phyloP scores from a whole-genome alignment of 2,113 vertebrate genomes.

The Clupea harengus region DNA sequence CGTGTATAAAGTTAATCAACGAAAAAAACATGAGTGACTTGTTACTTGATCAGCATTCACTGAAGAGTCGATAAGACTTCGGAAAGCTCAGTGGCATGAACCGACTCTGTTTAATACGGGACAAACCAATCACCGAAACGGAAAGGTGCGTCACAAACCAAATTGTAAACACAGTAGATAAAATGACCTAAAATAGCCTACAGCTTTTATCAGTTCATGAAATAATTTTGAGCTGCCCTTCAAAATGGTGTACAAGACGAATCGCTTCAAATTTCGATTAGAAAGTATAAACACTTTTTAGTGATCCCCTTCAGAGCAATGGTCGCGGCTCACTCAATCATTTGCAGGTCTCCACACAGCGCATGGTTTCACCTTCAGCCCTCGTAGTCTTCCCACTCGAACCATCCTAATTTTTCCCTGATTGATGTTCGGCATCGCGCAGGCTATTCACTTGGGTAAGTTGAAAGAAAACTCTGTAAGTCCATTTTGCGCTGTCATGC shows the following conservation, averaged over 20 bases:
- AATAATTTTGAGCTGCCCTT: background rate
- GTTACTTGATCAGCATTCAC: background rate
- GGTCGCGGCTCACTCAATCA: slow-evolving; percentile 77
- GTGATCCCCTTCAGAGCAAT: slow-evolving; percentile 51
- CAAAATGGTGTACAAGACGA: background rate
- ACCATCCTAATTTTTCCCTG: slow-evolving; percentile 50
- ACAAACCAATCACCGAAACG: background rate
- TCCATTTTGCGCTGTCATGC: slow-evolving; percentile 27
- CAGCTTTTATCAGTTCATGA: background rate
- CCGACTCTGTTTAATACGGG: slow-evolving; percentile 6
- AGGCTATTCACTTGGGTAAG: background rate
- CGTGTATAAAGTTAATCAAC: background rate
- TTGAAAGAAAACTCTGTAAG: slow-evolving; percentile 16
- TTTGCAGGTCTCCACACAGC: slow-evolving; percentile 75
- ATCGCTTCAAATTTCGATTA: background rate
- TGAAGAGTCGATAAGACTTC: background rate
- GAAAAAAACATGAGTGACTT: background rate
- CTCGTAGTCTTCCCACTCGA: background rate
- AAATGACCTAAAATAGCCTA: background rate
- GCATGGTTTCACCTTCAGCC: slow-evolving; percentile 75
- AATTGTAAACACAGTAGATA: background rate
- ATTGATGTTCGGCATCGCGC: slow-evolving; percentile 4
- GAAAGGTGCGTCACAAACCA: background rate
- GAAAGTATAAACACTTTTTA: background rate
- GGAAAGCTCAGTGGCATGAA: background rate